Conservation (phyloP, 2,888 invertebrate species). For the Cyaniris semiargus region DNA sequence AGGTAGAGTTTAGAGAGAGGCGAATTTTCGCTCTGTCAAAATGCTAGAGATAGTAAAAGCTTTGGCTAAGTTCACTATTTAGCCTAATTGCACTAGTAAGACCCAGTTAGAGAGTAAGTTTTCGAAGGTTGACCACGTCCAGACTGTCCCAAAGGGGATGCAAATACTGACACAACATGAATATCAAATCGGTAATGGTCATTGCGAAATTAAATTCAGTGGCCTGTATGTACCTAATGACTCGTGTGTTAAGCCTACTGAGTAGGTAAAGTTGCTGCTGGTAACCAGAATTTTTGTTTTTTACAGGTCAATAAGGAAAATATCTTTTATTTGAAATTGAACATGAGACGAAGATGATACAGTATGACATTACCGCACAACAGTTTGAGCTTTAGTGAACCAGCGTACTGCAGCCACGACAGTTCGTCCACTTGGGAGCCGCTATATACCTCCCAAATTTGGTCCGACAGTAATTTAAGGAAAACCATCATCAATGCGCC, state of each 20-base stretch:
- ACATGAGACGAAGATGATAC: constrained; percentile 38
- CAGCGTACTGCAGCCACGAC: constrained; percentile 52
- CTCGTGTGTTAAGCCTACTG: neutral
- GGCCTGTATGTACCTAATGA: neutral
- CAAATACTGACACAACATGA: neutral
- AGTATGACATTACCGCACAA: constrained; percentile 61
- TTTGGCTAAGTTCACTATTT: neutral
- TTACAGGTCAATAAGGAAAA: constrained; percentile 47
- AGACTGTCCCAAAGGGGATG: constrained; percentile 5
- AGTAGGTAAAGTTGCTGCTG: neutral
- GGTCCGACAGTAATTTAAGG: constrained; percentile 64
- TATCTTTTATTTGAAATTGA: constrained; percentile 42
- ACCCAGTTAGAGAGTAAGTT: neutral
- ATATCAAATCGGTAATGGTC: neutral
- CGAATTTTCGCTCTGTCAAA: neutral
- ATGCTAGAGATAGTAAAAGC: neutral
- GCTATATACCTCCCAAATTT: constrained; percentile 69
- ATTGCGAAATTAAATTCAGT: constrained; percentile 1
- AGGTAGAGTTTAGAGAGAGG: neutral
- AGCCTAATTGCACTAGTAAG: neutral
- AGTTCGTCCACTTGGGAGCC: constrained; percentile 61
- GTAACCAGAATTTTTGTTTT: constrained; percentile 35
- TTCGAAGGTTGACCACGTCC: neutral
- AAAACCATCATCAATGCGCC: constrained; percentile 59
- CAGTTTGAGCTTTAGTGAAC: constrained; percentile 51